Evolutionary conservation across 2,888 invertebrate species (phyloP), one percentile per base, ranked within the genome.

Genomic region (Periphyllus acericola): DNA sequence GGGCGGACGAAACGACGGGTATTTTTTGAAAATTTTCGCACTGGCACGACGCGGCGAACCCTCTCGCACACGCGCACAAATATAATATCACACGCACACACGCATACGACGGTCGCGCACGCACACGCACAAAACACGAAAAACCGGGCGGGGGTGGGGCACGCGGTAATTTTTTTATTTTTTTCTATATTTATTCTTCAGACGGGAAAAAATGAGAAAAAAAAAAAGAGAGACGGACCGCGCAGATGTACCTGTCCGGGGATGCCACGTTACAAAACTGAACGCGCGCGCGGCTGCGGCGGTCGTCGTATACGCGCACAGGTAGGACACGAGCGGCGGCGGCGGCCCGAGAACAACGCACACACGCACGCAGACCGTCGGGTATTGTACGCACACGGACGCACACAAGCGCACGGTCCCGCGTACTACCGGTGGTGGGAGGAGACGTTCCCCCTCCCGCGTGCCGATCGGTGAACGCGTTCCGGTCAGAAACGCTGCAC

Each of bases 201-300:
- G 60, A 25, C 60, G 40, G 52, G 52, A 32, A 9, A 8, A 19
- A 11, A 46, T 5, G 32, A 32, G 9, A 66, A 81, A 17, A n/a
- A 29, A 21, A 52, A 25, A 36, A 32, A 46, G 32, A 32, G 29
- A 68, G 66, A 72, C 82, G 71, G 52, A 82, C 81, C 29, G 76
- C 84, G 32, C 36, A 78, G 66, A 52, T 85, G 75, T 85, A 81
- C 81, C 81, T 87, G 60, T 46, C 11, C 87, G 87, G 74, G 74
- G 87, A 81, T 87, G 87, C 87, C 87, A 87, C 87, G 87, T 87
- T 87, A 87, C 87, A 72, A 74, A 74, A 87, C 87, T 87, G 81
- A 87, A 66, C 81, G 81, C 60, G 80, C 86, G 72, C 86, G 72
- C 79, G 83, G 74, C 75, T 36, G 3, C 79, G 34, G 36, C 29